A percentile compares a stretch with the other conserved stretches of the same genome.
Evolutionary conservation across 2,797 vertebrate genomes (phyloP).

Genomic region (Botia almorhae): DNA sequence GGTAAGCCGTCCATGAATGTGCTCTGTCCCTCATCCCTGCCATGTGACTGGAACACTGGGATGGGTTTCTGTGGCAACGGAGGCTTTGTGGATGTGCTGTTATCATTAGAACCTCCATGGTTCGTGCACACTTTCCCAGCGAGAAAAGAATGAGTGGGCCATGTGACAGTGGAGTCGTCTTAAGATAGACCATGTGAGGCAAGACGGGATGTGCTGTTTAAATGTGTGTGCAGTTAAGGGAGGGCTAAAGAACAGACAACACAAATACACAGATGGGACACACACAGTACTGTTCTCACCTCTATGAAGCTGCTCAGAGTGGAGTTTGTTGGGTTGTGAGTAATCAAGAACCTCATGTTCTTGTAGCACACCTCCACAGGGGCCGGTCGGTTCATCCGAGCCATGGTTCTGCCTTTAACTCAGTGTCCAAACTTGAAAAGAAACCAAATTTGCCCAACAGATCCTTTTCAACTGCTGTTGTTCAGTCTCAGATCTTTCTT

Average conservation of each 20-base stretch:
- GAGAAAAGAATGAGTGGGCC: conserved; percentile 49
- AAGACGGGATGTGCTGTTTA: conserved; percentile 9
- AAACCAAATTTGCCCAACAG: not conserved
- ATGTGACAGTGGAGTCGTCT: conserved; percentile 32
- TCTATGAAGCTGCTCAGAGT: conserved; percentile 90
- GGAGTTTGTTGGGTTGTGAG: conserved; percentile 89
- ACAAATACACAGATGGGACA: not conserved
- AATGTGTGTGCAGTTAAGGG: not conserved
- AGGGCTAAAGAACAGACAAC: conserved; percentile 4
- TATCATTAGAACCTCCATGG: conserved; percentile 35
- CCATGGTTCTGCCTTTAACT: conserved; percentile 73
- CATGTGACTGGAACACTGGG: conserved; percentile 47
- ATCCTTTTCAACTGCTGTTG: not conserved
- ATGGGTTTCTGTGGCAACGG: conserved; percentile 49
- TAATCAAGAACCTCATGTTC: conserved; percentile 92
- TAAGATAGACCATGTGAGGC: conserved; percentile 41
- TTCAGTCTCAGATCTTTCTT: conserved; percentile 23
- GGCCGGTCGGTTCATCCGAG: conserved; percentile 90
- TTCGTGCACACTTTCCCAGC: conserved; percentile 42
- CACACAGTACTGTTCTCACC: conserved; percentile 73
- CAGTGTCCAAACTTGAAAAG: not conserved
- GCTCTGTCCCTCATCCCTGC: conserved; percentile 29
- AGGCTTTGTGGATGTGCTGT: conserved; percentile 50
- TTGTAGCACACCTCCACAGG: conserved; percentile 91
- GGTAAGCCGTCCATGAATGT: conserved; percentile 25